Conservation (phyloP, 2,113 vertebrate species). For the Rhea pennata region DNA sequence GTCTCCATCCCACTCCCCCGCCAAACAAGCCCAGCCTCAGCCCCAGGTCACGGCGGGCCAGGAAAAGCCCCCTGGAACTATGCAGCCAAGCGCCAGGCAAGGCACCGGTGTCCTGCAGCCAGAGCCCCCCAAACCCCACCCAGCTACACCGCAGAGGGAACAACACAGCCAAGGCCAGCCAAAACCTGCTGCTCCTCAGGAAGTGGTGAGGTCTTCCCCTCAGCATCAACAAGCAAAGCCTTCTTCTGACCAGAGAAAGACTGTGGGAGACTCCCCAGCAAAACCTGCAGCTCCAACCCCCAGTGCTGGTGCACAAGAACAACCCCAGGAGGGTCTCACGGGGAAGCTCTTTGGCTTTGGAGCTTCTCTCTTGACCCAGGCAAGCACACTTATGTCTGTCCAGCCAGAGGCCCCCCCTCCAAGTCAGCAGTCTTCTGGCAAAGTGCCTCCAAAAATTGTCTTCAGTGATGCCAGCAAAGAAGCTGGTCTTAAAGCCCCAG, state of each 20-base stretch:
- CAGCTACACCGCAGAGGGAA: conserved; percentile 69
- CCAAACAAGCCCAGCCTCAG: conserved; percentile 75
- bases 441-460: conserved; percentile 90
- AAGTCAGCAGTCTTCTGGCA: conserved; percentile 85
- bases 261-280: conserved; percentile 79
- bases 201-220: conserved; percentile 82
- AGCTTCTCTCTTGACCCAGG: conserved; percentile 95
- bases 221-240: conserved; percentile 81
- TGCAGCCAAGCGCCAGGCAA: conserved; percentile 21
- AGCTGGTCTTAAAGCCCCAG: conserved; percentile 80
- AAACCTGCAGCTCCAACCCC: conserved; percentile 76
- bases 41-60: conserved; percentile 48
- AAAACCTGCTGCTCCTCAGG: conserved; percentile 84
- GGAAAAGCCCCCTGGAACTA: conserved; percentile 44
- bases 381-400: conserved; percentile 93
- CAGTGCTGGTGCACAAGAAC: conserved; percentile 83
- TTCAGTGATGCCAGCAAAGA: conserved; percentile 86
- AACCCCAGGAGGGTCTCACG: conserved; percentile 93
- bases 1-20: conserved; percentile 81
- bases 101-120: conserved; percentile 10
- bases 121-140: conserved; percentile 73
- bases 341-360: conserved; percentile 97
- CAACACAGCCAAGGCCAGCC: conserved; percentile 66
- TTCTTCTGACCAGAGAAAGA: conserved; percentile 87
- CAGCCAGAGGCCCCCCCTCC: conserved; percentile 85